These are phyloP conservation scores for Cardiocondyla obscurior DNA, from an alignment of 1,140 invertebrate genomes.

Conservation along the genomic window DNA sequence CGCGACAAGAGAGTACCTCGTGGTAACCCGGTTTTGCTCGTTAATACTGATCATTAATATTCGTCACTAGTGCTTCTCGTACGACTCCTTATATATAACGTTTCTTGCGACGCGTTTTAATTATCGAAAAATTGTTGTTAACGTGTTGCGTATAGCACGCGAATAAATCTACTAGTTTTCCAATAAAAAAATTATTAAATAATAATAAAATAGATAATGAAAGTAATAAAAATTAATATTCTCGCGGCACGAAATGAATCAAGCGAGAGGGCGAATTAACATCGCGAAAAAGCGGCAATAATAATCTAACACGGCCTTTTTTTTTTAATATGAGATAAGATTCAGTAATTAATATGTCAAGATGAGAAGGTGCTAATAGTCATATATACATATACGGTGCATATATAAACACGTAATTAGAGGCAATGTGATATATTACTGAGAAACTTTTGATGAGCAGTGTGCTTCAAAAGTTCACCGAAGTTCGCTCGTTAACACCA, in stretches of 20 bases:
- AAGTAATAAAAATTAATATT: too few species aligned
- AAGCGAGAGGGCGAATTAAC: too few species aligned
- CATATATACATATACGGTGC: neutral
- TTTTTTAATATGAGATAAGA: too few species aligned
- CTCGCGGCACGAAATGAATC: too few species aligned
- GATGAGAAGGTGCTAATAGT: neutral
- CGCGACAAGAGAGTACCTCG: conserved; percentile 26
- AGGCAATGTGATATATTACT: conserved; percentile 15
- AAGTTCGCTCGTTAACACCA: conserved; percentile 28
- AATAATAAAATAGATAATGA: too few species aligned
- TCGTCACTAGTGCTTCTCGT: conserved; percentile 8
- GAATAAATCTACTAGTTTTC: neutral
- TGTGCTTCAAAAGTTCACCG: conserved; percentile 12
- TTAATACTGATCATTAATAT: conserved; percentile 46
- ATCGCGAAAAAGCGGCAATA: too few species aligned
- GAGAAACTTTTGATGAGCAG: conserved; percentile 26
- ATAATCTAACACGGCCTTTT: too few species aligned
- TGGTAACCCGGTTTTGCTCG: conserved; percentile 34
- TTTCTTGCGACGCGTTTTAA: neutral
- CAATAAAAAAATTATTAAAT: too few species aligned
- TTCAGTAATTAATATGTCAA: conserved; percentile 16
- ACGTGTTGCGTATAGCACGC: neutral
- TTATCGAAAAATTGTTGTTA: neutral
- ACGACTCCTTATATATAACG: neutral
- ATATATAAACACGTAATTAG: conserved; percentile 23